Conservation (phyloP, 2,797 vertebrate species). For the Amphiprion clarkii region DNA sequence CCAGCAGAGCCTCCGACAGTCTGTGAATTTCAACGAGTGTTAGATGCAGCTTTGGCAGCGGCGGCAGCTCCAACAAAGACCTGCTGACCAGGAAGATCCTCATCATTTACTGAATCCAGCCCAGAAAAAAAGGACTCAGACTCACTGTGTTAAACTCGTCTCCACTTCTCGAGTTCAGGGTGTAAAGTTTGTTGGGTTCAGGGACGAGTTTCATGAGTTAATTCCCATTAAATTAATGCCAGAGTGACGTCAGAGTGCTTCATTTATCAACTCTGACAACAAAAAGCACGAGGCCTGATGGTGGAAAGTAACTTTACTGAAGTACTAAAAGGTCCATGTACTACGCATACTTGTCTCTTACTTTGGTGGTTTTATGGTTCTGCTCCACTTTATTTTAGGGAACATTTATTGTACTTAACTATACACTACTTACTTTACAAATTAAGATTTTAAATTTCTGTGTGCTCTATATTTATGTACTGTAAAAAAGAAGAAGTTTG, state of each 20-base stretch:
- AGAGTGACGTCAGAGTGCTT: background rate
- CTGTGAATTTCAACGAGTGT: constrained; percentile 64
- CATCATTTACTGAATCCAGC: background rate
- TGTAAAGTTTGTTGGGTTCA: too few relatives aligned
- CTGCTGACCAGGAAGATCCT: constrained; percentile 18
- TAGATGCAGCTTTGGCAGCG: constrained; percentile 20
- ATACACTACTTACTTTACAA: too few relatives aligned
- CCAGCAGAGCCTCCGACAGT: constrained; percentile 47
- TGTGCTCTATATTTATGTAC: too few relatives aligned
- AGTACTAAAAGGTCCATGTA: too few relatives aligned
- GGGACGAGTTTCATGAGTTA: too few relatives aligned
- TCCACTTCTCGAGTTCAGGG: background rate
- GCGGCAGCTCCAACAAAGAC: constrained; percentile 16
- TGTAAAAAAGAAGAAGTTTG: too few relatives aligned
- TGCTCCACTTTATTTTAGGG: too few relatives aligned
- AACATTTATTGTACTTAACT: too few relatives aligned
- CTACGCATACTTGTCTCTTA: too few relatives aligned
- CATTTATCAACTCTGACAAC: background rate
- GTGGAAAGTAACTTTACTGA: too few relatives aligned
- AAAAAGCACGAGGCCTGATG: background rate
- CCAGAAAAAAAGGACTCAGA: background rate
- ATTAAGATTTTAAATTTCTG: too few relatives aligned
- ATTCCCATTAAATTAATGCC: background rate
- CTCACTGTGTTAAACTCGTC: background rate
- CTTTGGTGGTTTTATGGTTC: too few relatives aligned